Conservation (phyloP, 2,113 vertebrate species). For the Pollachius pollachius region DNA sequence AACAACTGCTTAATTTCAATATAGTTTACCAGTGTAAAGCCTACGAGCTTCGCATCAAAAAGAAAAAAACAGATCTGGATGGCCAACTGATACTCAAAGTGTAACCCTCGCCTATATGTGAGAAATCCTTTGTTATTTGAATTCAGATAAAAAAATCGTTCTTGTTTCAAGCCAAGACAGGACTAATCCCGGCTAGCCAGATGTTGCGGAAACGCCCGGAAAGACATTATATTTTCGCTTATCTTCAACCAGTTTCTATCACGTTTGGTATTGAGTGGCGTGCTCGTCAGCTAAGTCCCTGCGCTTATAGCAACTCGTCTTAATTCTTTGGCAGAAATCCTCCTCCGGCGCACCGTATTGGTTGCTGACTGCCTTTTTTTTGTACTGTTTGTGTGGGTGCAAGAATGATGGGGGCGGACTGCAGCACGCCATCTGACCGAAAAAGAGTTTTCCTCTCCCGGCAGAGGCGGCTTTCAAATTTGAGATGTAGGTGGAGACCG, state of each 20-base stretch:
- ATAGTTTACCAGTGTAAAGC: too few species aligned
- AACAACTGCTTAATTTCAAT: too few species aligned
- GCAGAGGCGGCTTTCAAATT: conserved; percentile 72
- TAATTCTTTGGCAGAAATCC: conserved; percentile 73
- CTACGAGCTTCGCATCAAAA: too few species aligned
- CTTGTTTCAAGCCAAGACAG: too few species aligned
- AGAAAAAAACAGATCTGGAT: too few species aligned
- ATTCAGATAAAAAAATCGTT: too few species aligned
- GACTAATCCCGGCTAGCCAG: background rate
- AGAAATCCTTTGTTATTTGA: too few species aligned
- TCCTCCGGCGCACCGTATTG: conserved; percentile 74
- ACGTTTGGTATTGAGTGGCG: conserved; percentile 48
- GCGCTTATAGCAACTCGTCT: conserved; percentile 55
- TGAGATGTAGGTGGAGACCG: conserved; percentile 54
- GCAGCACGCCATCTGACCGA: conserved; percentile 83
- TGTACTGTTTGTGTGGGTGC: conserved; percentile 77
- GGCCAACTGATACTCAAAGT: too few species aligned
- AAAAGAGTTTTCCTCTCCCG: conserved; percentile 82
- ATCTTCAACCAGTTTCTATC: conserved; percentile 38
- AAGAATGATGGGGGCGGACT: conserved; percentile 81
- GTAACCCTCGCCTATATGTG: too few species aligned
- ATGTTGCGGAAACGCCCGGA: conserved; percentile 12
- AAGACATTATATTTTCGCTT: conserved; percentile 25
- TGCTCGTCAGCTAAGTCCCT: conserved; percentile 55
- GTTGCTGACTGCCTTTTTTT: conserved; percentile 75